phyloP scores from a whole-genome alignment of 92 coral and sea anemone genomes.

The Epizoanthus scotinus region DNA sequence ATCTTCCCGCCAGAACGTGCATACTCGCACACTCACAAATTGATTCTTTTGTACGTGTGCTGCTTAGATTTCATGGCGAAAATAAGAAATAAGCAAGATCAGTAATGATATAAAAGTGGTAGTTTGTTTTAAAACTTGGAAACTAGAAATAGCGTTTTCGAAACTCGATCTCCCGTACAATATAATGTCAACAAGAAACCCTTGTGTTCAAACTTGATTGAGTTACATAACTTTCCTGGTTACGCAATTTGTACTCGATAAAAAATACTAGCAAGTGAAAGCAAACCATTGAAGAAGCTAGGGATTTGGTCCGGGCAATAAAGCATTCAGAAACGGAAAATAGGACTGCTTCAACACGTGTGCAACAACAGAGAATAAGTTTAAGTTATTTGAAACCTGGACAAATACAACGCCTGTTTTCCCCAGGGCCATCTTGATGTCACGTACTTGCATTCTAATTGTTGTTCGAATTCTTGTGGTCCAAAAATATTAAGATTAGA shows the following conservation, averaged over 20 bases:
- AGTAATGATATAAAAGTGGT: neutral
- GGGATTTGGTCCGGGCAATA: neutral
- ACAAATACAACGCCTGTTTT: too few species aligned
- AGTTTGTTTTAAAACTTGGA: neutral
- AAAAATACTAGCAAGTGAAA: neutral
- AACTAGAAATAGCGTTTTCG: neutral
- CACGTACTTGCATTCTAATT: neutral
- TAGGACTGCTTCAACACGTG: too few species aligned
- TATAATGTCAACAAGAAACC: neutral
- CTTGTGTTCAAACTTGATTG: neutral
- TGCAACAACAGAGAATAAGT: too few species aligned
- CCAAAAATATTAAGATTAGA: neutral
- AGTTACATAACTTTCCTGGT: slow-evolving; percentile 36
- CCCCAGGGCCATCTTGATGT: neutral
- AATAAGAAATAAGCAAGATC: neutral
- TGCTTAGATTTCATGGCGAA: neutral
- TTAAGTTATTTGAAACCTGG: neutral
- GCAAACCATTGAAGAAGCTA: neutral
- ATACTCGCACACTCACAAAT: neutral
- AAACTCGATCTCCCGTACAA: neutral
- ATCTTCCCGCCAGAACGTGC: slow-evolving; percentile 43
- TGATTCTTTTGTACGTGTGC: neutral
- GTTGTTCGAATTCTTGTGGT: slow-evolving; percentile 16
- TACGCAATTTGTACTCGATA: slow-evolving; percentile 20
- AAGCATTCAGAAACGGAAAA: neutral